Evolutionary conservation across 2,113 vertebrate genomes (phyloP).

Genomic region (Ameiurus melas): DNA sequence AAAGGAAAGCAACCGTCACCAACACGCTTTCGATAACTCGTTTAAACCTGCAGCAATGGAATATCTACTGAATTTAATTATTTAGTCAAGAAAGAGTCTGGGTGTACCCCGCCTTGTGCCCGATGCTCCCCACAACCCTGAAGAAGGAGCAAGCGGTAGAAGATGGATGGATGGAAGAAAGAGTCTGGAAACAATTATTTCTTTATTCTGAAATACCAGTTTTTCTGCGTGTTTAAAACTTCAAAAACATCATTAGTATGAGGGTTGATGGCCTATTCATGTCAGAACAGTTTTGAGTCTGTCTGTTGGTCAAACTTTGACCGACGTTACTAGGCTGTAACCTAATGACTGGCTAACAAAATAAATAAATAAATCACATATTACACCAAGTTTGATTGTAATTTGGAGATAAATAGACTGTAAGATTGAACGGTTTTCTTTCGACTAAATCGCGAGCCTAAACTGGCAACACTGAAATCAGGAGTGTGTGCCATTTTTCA

Average conservation of each 20-base stretch:
- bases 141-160: too few relatives aligned
- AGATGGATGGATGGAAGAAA: too few relatives aligned
- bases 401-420: neutral
- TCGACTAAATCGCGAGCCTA: neutral
- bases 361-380: neutral
- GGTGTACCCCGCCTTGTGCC: too few relatives aligned
- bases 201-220: neutral
- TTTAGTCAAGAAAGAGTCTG: neutral
- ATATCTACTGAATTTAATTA: neutral
- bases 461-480: neutral
- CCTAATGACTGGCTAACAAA: neutral
- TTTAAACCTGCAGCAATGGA: neutral
- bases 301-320: neutral
- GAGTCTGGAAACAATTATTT: neutral
- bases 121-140: too few relatives aligned
- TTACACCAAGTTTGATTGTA: neutral
- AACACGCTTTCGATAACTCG: neutral
- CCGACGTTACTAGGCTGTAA: neutral
- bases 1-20: neutral
- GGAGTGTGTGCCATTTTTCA: conserved; percentile 16
- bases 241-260: neutral
- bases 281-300: neutral
- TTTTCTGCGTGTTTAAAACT: too few relatives aligned
- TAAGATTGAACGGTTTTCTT: neutral
- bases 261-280: neutral